Percentiles rank a stretch among this genome's conserved stretches.
phyloP scores from a whole-genome alignment of 2,113 vertebrate genomes.

The Petromus typicus region DNA sequence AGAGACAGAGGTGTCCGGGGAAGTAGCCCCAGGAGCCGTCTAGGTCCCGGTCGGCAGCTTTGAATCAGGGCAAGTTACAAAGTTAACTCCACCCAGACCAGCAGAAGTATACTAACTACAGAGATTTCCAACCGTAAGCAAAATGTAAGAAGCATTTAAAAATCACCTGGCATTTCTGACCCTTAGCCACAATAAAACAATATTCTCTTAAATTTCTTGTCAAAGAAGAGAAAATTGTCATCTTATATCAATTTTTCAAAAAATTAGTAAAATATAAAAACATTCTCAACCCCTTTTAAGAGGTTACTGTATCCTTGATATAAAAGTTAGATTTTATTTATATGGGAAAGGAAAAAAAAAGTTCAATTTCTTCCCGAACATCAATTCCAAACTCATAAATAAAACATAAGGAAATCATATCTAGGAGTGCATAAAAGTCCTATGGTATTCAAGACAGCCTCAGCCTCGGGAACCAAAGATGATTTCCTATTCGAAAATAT shows the following conservation, averaged over 20 bases:
- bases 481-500: neutral
- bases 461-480: neutral
- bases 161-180: neutral
- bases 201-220: neutral
- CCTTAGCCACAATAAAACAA: neutral
- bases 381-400: neutral
- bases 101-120: neutral
- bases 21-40: rapidly evolving
- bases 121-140: neutral
- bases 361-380: neutral
- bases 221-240: neutral
- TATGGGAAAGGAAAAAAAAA: neutral
- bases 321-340: neutral
- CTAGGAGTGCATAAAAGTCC: neutral
- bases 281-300: neutral
- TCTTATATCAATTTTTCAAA: neutral
- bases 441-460: neutral
- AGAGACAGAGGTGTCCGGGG: neutral
- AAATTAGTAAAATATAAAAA: neutral
- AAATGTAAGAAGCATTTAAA: neutral
- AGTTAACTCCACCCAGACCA: neutral
- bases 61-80: neutral
- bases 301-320: neutral
- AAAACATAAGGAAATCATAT: neutral
- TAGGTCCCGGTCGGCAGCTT: neutral